These are phyloP conservation scores for Moxostoma hubbsi DNA, from an alignment of 2,797 vertebrate genomes.

Conservation along the genomic window DNA sequence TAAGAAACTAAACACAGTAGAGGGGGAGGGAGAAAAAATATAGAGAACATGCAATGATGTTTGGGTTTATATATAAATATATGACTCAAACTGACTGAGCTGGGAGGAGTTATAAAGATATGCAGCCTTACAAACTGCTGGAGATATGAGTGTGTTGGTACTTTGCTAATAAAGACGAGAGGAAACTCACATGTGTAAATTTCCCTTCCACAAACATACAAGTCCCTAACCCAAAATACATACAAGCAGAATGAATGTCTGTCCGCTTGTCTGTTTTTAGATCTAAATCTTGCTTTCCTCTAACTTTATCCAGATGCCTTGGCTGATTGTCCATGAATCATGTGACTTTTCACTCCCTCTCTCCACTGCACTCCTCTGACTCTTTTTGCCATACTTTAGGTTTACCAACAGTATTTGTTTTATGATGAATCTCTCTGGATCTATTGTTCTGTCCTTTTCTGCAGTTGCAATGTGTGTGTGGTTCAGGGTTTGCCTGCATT, in stretches of 20 bases:
- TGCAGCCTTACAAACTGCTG: slow-evolving; percentile 17
- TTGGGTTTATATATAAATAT: slow-evolving; percentile 41
- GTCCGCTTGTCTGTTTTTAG: slow-evolving; percentile 56
- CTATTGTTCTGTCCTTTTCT: not conserved
- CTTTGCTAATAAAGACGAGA: slow-evolving; percentile 14
- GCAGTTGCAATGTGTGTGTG: not conserved
- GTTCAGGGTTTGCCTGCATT: too few species aligned
- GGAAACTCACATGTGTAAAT: slow-evolving; percentile 1
- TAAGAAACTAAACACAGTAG: slow-evolving; percentile 37
- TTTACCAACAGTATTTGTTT: not conserved
- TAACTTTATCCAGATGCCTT: slow-evolving; percentile 60
- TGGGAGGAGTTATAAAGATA: slow-evolving; percentile 2
- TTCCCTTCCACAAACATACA: slow-evolving; percentile 23
- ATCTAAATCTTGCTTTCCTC: slow-evolving; percentile 59
- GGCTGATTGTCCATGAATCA: slow-evolving; percentile 54
- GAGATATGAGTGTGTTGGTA: slow-evolving; percentile 25
- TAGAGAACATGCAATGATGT: slow-evolving; percentile 28
- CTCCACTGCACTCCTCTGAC: slow-evolving; percentile 3
- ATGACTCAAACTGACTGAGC: slow-evolving; percentile 9
- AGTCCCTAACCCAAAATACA: not conserved
- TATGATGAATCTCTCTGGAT: slow-evolving; percentile 1
- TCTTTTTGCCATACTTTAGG: not conserved
- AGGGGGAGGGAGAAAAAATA: slow-evolving; percentile 24
- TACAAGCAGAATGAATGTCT: slow-evolving; percentile 30
- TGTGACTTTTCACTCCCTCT: slow-evolving; percentile 51